These are phyloP conservation scores for Cyclina sinensis DNA, from an alignment of 1,140 invertebrate species.

Conservation along the genomic window DNA sequence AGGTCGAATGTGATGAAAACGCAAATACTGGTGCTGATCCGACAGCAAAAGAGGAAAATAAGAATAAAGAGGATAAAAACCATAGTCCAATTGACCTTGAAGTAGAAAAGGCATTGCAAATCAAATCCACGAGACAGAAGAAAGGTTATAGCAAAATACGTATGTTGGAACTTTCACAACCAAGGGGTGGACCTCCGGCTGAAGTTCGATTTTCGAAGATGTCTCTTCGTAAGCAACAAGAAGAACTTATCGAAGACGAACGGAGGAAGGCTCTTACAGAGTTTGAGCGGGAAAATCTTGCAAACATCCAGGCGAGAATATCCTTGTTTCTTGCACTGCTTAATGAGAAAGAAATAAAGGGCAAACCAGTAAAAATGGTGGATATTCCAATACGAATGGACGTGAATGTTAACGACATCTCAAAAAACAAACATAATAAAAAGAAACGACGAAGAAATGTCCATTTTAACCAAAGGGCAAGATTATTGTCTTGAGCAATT, in stretches of 20 bases:
- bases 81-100: no score
- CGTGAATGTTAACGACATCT: neutral
- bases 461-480: neutral
- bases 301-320: slow-evolving; percentile 53
- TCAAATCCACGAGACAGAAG: neutral
- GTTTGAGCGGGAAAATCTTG: slow-evolving; percentile 38
- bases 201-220: slow-evolving; percentile 58
- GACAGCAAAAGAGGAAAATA: neutral
- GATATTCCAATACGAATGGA: slow-evolving; percentile 15
- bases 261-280: slow-evolving; percentile 35
- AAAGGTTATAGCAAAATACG: slow-evolving; percentile 52
- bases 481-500: neutral
- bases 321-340: slow-evolving; percentile 48
- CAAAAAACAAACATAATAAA: neutral
- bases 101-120: neutral
- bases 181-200: slow-evolving; percentile 45
- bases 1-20: neutral
- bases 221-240: slow-evolving; percentile 47
- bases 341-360: slow-evolving; percentile 43
- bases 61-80: neutral
- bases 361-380: neutral
- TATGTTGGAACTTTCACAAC: slow-evolving; percentile 21
- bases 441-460: slow-evolving; percentile 1
- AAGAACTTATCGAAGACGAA: slow-evolving; percentile 36
- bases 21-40: neutral